A percentile compares a stretch with the other conserved stretches of the same genome.
These are phyloP conservation scores for Typhlichthys eigenmanni DNA, from an alignment of 2,797 vertebrate species.

Conservation along the genomic window DNA sequence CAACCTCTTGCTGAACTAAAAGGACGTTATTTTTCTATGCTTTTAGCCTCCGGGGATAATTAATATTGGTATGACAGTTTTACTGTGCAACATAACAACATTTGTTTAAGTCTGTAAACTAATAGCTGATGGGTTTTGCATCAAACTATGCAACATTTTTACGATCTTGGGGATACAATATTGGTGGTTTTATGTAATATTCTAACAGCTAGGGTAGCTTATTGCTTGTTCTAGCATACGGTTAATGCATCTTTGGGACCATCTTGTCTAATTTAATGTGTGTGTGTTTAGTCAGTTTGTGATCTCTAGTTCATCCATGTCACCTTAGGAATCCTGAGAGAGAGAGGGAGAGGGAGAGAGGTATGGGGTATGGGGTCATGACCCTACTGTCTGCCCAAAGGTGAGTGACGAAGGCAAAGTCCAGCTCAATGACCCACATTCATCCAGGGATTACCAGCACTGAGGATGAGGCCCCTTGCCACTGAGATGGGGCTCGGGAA, in stretches of 20 bases:
- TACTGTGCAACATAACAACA: neutral
- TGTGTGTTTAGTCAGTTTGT: constrained; percentile 18
- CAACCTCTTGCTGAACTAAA: neutral
- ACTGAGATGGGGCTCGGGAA: constrained; percentile 26
- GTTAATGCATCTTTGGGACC: constrained; percentile 14
- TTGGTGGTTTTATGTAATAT: neutral
- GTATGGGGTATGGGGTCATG: constrained; percentile 41
- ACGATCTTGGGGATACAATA: neutral
- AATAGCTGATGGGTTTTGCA: too few species aligned
- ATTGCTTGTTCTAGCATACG: neutral
- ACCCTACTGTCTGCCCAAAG: constrained; percentile 65
- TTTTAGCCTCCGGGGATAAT: constrained; percentile 3
- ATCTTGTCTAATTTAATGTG: constrained; percentile 7
- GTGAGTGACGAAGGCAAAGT: constrained; percentile 65
- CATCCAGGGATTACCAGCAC: constrained; percentile 64
- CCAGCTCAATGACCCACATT: constrained; percentile 72
- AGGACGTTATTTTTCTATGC: neutral
- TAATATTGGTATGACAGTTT: neutral
- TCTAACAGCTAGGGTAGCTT: neutral
- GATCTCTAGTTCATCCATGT: constrained; percentile 8
- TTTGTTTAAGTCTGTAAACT: neutral
- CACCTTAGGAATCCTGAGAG: neutral
- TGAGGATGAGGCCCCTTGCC: constrained; percentile 52
- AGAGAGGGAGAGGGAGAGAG: too few species aligned
- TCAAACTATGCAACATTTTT: too few species aligned